Evolutionary conservation across 1,140 invertebrate species (phyloP).

Genomic region (Asbolus verrucosus): DNA sequence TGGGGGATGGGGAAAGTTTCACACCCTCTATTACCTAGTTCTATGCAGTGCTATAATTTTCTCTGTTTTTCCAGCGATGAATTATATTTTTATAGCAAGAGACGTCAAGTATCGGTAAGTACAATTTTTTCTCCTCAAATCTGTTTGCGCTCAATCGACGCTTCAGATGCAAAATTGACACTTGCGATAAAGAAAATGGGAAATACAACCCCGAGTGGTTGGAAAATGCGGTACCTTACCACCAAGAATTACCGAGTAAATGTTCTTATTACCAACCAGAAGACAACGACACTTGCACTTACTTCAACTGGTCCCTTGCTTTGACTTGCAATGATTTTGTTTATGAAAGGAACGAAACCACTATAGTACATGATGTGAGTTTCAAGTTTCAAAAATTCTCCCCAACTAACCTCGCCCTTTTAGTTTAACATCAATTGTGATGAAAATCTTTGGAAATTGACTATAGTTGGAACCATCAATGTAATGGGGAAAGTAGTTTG

Average conservation of each 20-base stretch:
- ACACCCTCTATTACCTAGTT: conserved; percentile 54
- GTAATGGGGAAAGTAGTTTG: conserved; percentile 77
- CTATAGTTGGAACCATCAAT: conserved; percentile 77
- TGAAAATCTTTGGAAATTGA: conserved; percentile 76
- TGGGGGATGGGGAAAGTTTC: conserved; percentile 49
- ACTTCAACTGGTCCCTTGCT: conserved; percentile 61
- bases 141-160: not conserved
- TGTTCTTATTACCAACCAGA: conserved; percentile 48
- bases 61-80: conserved; percentile 67
- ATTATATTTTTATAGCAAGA: conserved; percentile 73
- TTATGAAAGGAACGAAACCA: conserved; percentile 65
- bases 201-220: conserved; percentile 69
- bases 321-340: conserved; percentile 66
- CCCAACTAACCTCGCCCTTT: conserved; percentile 13
- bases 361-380: conserved; percentile 63
- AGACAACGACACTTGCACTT: conserved; percentile 16
- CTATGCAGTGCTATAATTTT: conserved; percentile 69
- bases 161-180: conserved; percentile 11
- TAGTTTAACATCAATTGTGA: conserved; percentile 71
- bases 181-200: conserved; percentile 66
- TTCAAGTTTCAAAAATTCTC: too few relatives aligned
- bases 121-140: conserved; percentile 40
- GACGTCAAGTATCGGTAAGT: conserved; percentile 67
- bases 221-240: conserved; percentile 65
- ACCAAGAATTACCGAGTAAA: conserved; percentile 52